Evolutionary conservation across 1,140 invertebrate genomes (phyloP).

Genomic region (Drosophila mayri): DNA sequence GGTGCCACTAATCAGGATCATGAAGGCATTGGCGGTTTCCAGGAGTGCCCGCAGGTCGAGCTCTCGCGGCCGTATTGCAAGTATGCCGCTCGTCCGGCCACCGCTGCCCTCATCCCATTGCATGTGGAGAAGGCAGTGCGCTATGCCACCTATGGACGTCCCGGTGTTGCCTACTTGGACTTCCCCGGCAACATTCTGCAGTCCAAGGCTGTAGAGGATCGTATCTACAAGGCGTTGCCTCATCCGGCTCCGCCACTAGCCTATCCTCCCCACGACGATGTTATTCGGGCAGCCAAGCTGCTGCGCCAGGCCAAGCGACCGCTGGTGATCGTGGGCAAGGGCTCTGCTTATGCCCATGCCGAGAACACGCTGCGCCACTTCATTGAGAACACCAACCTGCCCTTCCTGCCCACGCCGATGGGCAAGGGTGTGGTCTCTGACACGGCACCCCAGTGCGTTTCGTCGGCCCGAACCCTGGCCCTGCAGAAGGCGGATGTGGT

Average conservation of each 20-base stretch:
- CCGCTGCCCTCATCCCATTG: constrained; percentile 92
- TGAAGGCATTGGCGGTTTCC: constrained; percentile 97
- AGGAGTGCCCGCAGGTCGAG: constrained; percentile 97
- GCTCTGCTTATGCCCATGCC: constrained; percentile 93
- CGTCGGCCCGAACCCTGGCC: constrained; percentile 93
- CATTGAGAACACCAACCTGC: constrained; percentile 90
- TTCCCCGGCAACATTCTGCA: constrained; percentile 93
- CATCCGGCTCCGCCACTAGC: constrained; percentile 88
- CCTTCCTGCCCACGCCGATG: constrained; percentile 98
- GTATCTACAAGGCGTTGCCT: constrained; percentile 81
- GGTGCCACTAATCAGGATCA: constrained; percentile 96
- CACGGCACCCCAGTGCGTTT: constrained; percentile 90
- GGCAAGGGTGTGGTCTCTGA: constrained; percentile 98
- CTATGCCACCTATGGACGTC: constrained; percentile 93
- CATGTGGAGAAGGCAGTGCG: constrained; percentile 97
- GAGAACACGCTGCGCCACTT: constrained; percentile 90
- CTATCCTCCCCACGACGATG: constrained; percentile 88
- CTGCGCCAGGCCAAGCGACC: constrained; percentile 91
- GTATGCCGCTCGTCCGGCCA: constrained; percentile 95
- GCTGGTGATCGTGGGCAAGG: constrained; percentile 97
- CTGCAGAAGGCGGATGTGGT: constrained; percentile 95
- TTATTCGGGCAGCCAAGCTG: constrained; percentile 89
- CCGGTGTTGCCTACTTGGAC: constrained; percentile 95
- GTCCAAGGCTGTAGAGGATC: constrained; percentile 78
- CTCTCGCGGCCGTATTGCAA: constrained; percentile 94